Conservation (phyloP, 1,140 invertebrate genomes). For the Trypoxylus dichotomus region DNA sequence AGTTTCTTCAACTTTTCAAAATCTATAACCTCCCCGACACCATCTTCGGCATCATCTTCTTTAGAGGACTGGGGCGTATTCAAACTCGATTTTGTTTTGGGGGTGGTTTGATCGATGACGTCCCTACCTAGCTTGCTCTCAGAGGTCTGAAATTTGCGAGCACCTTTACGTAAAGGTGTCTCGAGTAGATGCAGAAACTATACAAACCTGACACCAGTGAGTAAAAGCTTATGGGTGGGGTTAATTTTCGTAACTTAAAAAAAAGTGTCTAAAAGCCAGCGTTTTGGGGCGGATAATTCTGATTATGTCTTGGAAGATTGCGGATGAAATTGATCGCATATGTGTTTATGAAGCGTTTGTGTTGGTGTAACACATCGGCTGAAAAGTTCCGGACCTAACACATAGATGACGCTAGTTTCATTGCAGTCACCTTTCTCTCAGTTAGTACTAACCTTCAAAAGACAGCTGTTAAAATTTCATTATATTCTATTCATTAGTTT, state of each 20-base stretch:
- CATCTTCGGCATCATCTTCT: neutral
- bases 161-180: slow-evolving; percentile 3
- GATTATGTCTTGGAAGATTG: no score
- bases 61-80: neutral
- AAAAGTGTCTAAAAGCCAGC: neutral
- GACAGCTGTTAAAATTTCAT: no score
- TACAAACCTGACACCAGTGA: slow-evolving; percentile 1
- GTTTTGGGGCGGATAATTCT: neutral
- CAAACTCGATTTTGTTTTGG: neutral
- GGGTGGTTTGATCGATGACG: neutral
- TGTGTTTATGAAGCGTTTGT: no score
- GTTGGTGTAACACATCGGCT: no score
- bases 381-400: no score
- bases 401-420: no score
- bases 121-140: neutral
- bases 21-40: slow-evolving; percentile 26
- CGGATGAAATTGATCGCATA: no score
- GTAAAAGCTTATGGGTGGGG: neutral
- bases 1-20: slow-evolving; percentile 36
- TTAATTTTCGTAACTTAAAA: neutral
- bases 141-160: slow-evolving; percentile 4
- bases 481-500: no score
- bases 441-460: no score
- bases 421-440: no score
- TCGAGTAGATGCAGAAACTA: neutral